Base-by-base conservation (phyloP, 2,888 invertebrate genomes). In the Drosophila gaucha region DNA sequence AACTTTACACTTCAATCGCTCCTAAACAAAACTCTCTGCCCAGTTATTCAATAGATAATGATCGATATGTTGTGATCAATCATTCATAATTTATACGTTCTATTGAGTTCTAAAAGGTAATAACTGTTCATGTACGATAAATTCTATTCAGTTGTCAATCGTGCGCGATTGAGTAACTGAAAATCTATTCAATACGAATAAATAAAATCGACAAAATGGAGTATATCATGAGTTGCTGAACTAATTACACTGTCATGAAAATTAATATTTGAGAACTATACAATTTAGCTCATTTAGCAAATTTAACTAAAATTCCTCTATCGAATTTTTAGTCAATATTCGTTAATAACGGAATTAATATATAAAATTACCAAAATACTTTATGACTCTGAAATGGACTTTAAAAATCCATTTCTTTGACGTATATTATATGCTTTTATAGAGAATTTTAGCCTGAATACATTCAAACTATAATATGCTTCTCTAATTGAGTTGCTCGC, bases 401-500 rank as follows among this genome's bases (percentile, higher is more conserved):
- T 3, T 10, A 22, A 22, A 3, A 22, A 28, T 3, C 1, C 14
- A 1, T 26, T 14, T 26, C 10, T 30, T 4, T 9, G 10, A 30
- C 30, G 10, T 10, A 10, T 8, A 3, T 28, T 28, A 10, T 18
- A 26, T 14, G 14, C 24, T 24, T 16, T 26, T 16, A 14, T 9
- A 8, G 14, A 12, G 24, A 22, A 2, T 3, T 26, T 26, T 16
- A 3, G 5, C 18, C 28, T 14, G 12, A 44, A 26, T 18, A 12
- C 6, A 30, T 28, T 35, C 36, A 30, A 43, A 51, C 30, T 31
- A 12, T 12, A 39, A 41, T 20, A 20, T 33, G 36, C 30, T 28
- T 1, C 36, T 51, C 31, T 52, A 39, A 56, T 58, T 66, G 44
- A 47, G 18, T 56, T 43, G 12, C 38, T 59, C 46, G 35, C 43